Conservation (phyloP, 1,140 invertebrate genomes). For the Drosophila erecta region DNA sequence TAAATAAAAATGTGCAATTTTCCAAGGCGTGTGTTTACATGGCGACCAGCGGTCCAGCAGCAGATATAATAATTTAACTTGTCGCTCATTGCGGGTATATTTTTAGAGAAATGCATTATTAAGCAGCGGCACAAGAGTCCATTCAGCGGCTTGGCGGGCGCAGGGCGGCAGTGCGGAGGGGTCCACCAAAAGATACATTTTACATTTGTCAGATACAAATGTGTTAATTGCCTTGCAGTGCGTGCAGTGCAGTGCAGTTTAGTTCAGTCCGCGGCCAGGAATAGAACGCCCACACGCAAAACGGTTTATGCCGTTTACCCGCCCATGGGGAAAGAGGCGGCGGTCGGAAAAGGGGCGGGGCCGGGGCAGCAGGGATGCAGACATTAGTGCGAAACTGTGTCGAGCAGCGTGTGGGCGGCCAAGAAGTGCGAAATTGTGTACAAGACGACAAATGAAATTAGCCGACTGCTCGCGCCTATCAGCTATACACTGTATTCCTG, state of each 20-base stretch:
- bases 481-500: slow-evolving; percentile 15
- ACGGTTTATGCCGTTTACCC: slow-evolving; percentile 41
- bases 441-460: slow-evolving; percentile 66
- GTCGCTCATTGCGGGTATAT: slow-evolving; percentile 40
- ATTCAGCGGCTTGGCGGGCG: slow-evolving; percentile 7
- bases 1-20: slow-evolving; percentile 13
- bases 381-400: slow-evolving; percentile 65
- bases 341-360: background rate
- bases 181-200: slow-evolving; percentile 63
- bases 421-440: slow-evolving; percentile 75
- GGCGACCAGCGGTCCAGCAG: slow-evolving; percentile 11
- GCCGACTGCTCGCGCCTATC: slow-evolving; percentile 51
- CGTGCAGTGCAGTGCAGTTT: slow-evolving; percentile 40
- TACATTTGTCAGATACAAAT: slow-evolving; percentile 82
- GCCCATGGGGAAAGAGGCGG: background rate
- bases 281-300: slow-evolving; percentile 77
- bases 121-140: slow-evolving; percentile 23
- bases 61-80: slow-evolving; percentile 53
- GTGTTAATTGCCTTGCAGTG: slow-evolving; percentile 76
- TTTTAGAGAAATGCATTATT: slow-evolving; percentile 52
- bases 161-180: slow-evolving; percentile 18
- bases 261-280: slow-evolving; percentile 52
- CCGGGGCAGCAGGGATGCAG: slow-evolving; percentile 27
- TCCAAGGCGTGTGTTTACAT: slow-evolving; percentile 40
- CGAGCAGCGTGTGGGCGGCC: slow-evolving; percentile 68